Conservation (phyloP, 2,888 invertebrate species). For the Ellobium chinense region DNA sequence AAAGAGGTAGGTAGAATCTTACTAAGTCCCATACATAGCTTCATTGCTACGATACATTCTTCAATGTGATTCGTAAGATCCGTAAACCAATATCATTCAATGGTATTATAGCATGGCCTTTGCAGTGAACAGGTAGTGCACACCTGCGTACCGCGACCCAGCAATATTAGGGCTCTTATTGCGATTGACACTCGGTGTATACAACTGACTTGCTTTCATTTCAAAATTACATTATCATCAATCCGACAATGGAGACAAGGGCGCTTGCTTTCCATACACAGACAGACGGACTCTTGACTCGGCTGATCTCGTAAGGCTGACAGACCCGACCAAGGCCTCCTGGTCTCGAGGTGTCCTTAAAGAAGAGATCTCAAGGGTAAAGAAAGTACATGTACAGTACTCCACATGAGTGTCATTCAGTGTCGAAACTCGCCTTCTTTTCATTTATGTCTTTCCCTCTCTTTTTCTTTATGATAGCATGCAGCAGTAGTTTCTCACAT, state of each 20-base stretch:
- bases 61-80: neutral
- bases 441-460: no score
- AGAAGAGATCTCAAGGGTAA: no score
- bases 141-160: neutral
- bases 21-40: no score
- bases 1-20: no score
- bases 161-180: conserved; percentile 2
- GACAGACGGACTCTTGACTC: no score
- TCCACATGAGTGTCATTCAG: no score
- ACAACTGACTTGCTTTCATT: neutral
- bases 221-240: neutral
- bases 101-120: neutral
- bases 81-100: neutral
- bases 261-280: neutral
- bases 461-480: no score
- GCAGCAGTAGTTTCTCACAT: no score
- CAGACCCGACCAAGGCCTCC: neutral
- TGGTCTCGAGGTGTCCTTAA: no score
- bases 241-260: neutral
- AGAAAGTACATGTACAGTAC: no score
- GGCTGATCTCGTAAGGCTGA: neutral
- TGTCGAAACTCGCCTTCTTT: no score
- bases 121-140: neutral
- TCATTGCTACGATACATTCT: no score
- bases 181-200: neutral